phyloP scores from a whole-genome alignment of 1,140 invertebrate species.

The Bradynema listronoti region DNA sequence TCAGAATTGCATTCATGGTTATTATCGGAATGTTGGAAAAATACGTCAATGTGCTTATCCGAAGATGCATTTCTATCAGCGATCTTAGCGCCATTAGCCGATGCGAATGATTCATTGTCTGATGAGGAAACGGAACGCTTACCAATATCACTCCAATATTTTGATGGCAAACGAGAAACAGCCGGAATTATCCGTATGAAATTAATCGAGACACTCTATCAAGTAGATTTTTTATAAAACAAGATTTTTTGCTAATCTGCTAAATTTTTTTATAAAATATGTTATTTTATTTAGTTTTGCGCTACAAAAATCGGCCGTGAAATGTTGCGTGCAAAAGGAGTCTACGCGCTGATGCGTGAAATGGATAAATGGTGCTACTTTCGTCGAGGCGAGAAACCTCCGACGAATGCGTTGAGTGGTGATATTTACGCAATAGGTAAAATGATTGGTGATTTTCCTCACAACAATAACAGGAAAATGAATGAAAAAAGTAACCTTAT shows the following conservation, averaged over 20 bases:
- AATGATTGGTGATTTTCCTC: too few species aligned
- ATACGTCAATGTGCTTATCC: neutral
- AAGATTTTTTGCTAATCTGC: neutral
- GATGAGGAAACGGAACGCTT: constrained; percentile 25
- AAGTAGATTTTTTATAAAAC: constrained; percentile 16
- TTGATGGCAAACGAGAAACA: constrained; percentile 13
- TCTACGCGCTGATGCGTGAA: constrained; percentile 32
- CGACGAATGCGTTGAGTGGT: too few species aligned
- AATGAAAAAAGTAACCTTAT: neutral
- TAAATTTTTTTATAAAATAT: neutral
- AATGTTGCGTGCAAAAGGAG: constrained; percentile 18
- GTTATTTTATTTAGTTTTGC: constrained; percentile 22
- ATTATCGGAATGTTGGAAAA: neutral
- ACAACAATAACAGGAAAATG: too few species aligned
- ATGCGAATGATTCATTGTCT: constrained; percentile 11
- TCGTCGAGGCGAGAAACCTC: too few species aligned
- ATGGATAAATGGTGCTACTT: constrained; percentile 25
- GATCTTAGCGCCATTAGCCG: constrained; percentile 19
- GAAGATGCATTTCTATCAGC: constrained; percentile 24
- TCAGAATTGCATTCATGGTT: neutral
- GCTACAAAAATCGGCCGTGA: constrained; percentile 26
- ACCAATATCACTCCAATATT: constrained; percentile 22
- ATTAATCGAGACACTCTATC: constrained; percentile 23
- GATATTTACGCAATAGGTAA: too few species aligned
- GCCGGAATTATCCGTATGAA: constrained; percentile 10